phyloP scores from a whole-genome alignment of 1,140 invertebrate genomes.

The Zaprionus gabonicus region DNA sequence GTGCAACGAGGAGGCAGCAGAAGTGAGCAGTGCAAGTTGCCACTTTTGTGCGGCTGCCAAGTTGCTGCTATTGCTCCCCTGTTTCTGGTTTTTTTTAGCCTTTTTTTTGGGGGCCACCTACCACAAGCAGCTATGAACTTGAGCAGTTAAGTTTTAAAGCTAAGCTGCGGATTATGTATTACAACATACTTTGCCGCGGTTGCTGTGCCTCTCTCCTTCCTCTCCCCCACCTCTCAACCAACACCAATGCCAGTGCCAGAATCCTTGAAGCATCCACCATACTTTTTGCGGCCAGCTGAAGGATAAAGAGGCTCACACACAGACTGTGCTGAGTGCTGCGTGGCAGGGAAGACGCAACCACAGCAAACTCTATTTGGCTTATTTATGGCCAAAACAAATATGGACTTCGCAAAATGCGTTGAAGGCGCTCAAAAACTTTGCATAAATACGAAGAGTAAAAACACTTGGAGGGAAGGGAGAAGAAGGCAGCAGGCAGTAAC shows the following conservation, averaged over 20 bases:
- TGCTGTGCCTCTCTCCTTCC: too few relatives aligned
- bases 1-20: constrained; percentile 44
- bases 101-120: constrained; percentile 5
- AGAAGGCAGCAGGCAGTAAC: constrained; percentile 45
- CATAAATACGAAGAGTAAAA: constrained; percentile 43
- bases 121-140: constrained; percentile 78
- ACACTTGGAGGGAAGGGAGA: constrained; percentile 19
- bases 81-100: not conserved
- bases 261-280: constrained; percentile 22
- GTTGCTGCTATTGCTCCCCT: constrained; percentile 3
- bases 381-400: constrained; percentile 71
- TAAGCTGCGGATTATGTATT: constrained; percentile 76
- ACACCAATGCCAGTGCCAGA: not conserved
- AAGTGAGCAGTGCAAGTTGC: constrained; percentile 36
- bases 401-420: constrained; percentile 61
- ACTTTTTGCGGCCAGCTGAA: constrained; percentile 60
- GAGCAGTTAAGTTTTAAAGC: constrained; percentile 79
- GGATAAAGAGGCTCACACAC: constrained; percentile 6
- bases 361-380: constrained; percentile 65
- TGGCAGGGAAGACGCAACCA: constrained; percentile 34
- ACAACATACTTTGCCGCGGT: constrained; percentile 67
- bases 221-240: not conserved
- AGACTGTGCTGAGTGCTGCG: constrained; percentile 29
- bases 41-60: constrained; percentile 42
- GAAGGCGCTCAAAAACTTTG: constrained; percentile 66